Conservation (phyloP, 2,113 vertebrate genomes). For the Abramis brama region DNA sequence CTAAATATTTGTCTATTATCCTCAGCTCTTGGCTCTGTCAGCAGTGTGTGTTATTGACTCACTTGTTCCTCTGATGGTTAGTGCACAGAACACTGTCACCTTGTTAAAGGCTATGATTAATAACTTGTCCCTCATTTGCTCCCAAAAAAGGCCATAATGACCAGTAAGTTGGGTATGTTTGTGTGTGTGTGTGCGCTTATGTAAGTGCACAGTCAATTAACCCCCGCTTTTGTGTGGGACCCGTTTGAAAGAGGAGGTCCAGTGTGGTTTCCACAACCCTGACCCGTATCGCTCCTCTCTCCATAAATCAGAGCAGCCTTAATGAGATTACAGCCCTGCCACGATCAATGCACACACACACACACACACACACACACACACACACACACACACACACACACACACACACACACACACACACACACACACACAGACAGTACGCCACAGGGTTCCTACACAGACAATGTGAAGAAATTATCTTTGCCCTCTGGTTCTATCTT, state of each 20-base stretch:
- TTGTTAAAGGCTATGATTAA: constrained; percentile 72
- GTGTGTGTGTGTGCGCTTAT: constrained; percentile 49
- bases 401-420: too few species aligned
- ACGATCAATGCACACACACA: constrained; percentile 69
- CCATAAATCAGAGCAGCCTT: constrained; percentile 74
- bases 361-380: neutral
- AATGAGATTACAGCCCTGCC: constrained; percentile 75
- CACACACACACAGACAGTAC: neutral
- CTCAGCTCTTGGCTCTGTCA: neutral
- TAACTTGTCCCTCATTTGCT: constrained; percentile 55
- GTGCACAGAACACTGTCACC: constrained; percentile 60
- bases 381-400: neutral
- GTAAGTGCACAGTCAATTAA: constrained; percentile 71
- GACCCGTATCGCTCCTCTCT: constrained; percentile 63
- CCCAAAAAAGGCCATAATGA: constrained; percentile 59
- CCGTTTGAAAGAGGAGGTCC: constrained; percentile 43
- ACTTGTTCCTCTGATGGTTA: constrained; percentile 18
- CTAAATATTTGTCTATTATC: neutral
- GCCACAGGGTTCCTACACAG: constrained; percentile 1
- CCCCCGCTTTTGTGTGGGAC: constrained; percentile 67
- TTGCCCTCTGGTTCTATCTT: neutral
- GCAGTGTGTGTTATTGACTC: neutral
- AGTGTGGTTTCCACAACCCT: constrained; percentile 66
- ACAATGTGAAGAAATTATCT: constrained; percentile 2
- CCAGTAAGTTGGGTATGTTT: constrained; percentile 49